These are phyloP conservation scores for Actias luna DNA, from an alignment of 2,888 invertebrate species.

Conservation along the genomic window DNA sequence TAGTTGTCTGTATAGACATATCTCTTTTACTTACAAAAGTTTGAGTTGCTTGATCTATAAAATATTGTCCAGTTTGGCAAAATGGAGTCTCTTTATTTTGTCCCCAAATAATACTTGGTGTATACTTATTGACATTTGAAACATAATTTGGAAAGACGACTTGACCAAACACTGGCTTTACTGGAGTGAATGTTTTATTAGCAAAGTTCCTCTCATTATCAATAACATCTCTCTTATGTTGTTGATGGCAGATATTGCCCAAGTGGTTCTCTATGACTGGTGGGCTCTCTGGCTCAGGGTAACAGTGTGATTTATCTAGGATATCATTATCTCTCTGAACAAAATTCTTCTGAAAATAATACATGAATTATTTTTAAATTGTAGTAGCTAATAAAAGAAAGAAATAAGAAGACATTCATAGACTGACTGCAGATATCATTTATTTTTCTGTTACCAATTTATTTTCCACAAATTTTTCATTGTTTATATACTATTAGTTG, in stretches of 20 bases:
- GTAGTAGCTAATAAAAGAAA: neutral
- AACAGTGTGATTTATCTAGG: constrained; percentile 33
- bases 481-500: too few relatives aligned
- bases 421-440: too few relatives aligned
- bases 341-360: constrained; percentile 32
- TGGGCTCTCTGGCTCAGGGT: constrained; percentile 45
- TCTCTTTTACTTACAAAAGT: neutral
- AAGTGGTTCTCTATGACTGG: constrained; percentile 26
- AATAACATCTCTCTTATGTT: constrained; percentile 3
- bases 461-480: too few relatives aligned
- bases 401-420: too few relatives aligned
- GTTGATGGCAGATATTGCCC: constrained; percentile 1
- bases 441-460: too few relatives aligned
- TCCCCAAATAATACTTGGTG: constrained; percentile 35
- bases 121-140: constrained; percentile 18
- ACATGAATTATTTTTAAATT: neutral
- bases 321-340: constrained; percentile 29
- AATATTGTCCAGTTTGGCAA: neutral
- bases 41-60: neutral
- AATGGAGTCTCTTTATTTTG: constrained; percentile 29
- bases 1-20: neutral
- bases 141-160: constrained; percentile 37
- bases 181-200: neutral
- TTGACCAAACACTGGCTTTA: constrained; percentile 38
- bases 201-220: neutral